phyloP scores from a whole-genome alignment of 2,888 invertebrate species.

The Uropetala carovei region DNA sequence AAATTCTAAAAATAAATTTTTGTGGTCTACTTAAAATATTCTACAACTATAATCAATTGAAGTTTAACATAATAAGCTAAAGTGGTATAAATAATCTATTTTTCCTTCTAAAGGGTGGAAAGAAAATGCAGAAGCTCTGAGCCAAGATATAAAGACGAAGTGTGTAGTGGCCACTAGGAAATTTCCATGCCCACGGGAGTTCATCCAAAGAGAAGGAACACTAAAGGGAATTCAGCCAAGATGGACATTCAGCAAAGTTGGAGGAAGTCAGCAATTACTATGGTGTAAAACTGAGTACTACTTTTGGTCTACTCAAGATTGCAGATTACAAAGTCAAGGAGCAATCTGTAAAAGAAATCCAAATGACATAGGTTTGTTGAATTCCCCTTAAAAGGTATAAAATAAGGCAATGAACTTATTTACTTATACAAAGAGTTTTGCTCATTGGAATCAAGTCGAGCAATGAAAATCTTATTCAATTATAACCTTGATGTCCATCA shows the following conservation, averaged over 20 bases:
- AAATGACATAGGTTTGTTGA: constrained; percentile 75
- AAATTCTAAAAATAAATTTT: no score
- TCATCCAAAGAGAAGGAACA: not conserved
- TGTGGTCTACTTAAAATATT: no score
- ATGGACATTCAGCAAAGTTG: not conserved
- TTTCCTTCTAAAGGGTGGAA: not conserved
- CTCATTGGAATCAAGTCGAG: no score
- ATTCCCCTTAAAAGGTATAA: constrained; percentile 64
- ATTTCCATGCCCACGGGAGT: constrained; percentile 72
- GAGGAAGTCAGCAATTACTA: not conserved
- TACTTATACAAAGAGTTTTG: no score
- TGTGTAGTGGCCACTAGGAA: constrained; percentile 74
- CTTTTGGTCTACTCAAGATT: constrained; percentile 76
- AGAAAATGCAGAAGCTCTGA: not conserved
- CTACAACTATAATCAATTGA: no score
- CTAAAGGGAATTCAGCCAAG: not conserved
- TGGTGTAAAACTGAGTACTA: constrained; percentile 74
- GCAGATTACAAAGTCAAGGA: constrained; percentile 74
- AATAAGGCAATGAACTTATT: constrained; percentile 61
- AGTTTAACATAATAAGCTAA: no score
- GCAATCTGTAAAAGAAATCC: constrained; percentile 77
- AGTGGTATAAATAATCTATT: not conserved
- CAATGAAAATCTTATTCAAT: no score
- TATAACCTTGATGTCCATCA: no score
- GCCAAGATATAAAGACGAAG: constrained; percentile 71